These are phyloP conservation scores for Papilio protenor DNA, from an alignment of 2,888 invertebrate species.

Conservation along the genomic window DNA sequence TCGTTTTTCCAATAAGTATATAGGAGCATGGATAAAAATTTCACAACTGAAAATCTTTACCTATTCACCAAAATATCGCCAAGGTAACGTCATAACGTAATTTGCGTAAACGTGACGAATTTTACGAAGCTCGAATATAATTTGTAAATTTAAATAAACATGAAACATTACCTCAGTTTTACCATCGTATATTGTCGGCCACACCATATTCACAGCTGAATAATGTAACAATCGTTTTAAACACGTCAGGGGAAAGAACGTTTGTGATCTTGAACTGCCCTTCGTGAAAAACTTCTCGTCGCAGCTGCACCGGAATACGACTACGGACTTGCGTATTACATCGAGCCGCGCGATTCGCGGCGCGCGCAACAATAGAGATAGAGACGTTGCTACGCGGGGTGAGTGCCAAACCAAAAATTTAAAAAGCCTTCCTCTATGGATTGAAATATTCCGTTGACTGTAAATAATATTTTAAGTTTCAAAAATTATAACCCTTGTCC, in stretches of 20 bases:
- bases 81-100: slow-evolving; percentile 40
- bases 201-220: slow-evolving; percentile 47
- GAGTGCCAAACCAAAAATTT: slow-evolving; percentile 58
- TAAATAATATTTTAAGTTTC: slow-evolving; percentile 10
- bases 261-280: slow-evolving; percentile 84
- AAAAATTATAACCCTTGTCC: background rate
- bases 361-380: slow-evolving; percentile 63
- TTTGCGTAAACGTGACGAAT: slow-evolving; percentile 28
- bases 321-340: slow-evolving; percentile 74
- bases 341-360: slow-evolving; percentile 66
- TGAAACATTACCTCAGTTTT: slow-evolving; percentile 54
- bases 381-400: slow-evolving; percentile 61
- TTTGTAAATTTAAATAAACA: slow-evolving; percentile 4
- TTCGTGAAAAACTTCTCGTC: slow-evolving; percentile 73
- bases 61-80: slow-evolving; percentile 36
- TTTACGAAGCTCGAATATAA: slow-evolving; percentile 8
- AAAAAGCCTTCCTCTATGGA: slow-evolving; percentile 28
- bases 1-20: background rate
- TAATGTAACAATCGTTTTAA: slow-evolving; percentile 34
- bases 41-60: slow-evolving; percentile 6
- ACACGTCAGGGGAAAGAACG: slow-evolving; percentile 43
- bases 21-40: slow-evolving; percentile 9
- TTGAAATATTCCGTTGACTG: background rate
- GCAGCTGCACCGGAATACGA: slow-evolving; percentile 62
- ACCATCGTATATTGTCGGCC: slow-evolving; percentile 54